A percentile compares a stretch with the other conserved stretches of the same genome.
Evolutionary conservation across 1,140 invertebrate species (phyloP).

Genomic region (Zaprionus lachaisei): DNA sequence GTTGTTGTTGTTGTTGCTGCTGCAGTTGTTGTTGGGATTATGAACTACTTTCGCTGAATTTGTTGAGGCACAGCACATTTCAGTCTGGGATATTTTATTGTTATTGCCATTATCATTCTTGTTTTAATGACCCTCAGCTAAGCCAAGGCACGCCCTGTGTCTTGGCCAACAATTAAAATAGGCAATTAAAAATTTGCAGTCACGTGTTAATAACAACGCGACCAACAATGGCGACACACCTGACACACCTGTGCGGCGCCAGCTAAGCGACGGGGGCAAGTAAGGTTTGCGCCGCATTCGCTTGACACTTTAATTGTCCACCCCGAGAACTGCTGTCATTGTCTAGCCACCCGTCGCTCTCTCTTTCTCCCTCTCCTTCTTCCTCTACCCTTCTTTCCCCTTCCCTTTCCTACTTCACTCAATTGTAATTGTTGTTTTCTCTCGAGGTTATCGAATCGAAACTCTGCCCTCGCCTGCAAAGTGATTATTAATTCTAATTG

Average conservation of each 20-base stretch:
- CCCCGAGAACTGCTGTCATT: background rate
- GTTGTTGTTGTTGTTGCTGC: slow-evolving; percentile 17
- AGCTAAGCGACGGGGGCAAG: background rate
- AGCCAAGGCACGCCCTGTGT: slow-evolving; percentile 9
- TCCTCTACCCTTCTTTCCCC: slow-evolving; percentile 6
- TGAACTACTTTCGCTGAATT: slow-evolving; percentile 37
- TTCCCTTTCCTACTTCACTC: slow-evolving; percentile 7
- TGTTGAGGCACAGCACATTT: slow-evolving; percentile 9
- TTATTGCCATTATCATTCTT: slow-evolving; percentile 53
- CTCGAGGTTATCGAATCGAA: slow-evolving; percentile 16
- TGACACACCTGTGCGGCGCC: slow-evolving; percentile 15
- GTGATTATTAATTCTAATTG: slow-evolving; percentile 26
- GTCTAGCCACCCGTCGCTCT: too few relatives aligned
- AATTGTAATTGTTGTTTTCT: slow-evolving; percentile 1
- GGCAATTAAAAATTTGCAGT: slow-evolving; percentile 70
- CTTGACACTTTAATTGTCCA: slow-evolving; percentile 4
- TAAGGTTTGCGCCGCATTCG: background rate
- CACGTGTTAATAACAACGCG: slow-evolving; percentile 68
- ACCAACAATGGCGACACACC: slow-evolving; percentile 21
- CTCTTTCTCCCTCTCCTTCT: background rate
- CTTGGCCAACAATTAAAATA: slow-evolving; percentile 49
- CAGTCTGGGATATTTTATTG: slow-evolving; percentile 40
- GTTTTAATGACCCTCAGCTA: slow-evolving; percentile 30
- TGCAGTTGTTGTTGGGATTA: background rate
- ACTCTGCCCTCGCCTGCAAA: background rate